phyloP scores from a whole-genome alignment of 2,797 vertebrate genomes.

The Coracias cyanogaster region DNA sequence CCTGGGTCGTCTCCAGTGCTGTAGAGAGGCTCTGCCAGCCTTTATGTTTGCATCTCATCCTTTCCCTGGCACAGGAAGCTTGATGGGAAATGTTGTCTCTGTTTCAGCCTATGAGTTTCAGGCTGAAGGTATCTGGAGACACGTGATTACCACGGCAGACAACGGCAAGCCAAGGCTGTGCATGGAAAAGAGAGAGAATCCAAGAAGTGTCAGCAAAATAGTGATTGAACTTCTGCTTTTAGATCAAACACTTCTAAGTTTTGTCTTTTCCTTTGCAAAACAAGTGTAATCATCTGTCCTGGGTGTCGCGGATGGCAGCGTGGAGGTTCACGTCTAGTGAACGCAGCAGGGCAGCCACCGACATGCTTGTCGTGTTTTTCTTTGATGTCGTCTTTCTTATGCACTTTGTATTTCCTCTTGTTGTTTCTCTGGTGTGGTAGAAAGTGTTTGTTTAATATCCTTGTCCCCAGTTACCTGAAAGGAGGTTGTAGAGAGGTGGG shows the following conservation, averaged over 20 bases:
- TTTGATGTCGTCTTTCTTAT: background rate
- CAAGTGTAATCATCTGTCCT: background rate
- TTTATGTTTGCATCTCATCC: background rate
- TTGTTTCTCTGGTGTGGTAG: background rate
- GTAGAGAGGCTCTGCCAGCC: fast-evolving
- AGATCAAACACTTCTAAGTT: background rate
- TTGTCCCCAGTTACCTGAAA: background rate
- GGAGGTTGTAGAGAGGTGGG: background rate
- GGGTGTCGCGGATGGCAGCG: fast-evolving
- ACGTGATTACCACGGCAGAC: fast-evolving
- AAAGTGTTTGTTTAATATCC: background rate
- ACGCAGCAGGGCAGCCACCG: background rate
- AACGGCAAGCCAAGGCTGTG: background rate
- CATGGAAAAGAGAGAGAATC: background rate
- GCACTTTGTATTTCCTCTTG: background rate
- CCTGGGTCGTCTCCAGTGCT: background rate
- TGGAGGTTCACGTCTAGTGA: fast-evolving
- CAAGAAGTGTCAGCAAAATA: fast-evolving
- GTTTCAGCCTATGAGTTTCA: background rate
- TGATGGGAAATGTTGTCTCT: fast-evolving
- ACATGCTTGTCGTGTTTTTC: fast-evolving
- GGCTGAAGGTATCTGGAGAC: fast-evolving
- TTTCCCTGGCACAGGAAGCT: background rate
- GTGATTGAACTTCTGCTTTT: background rate
- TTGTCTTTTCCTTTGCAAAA: background rate